A percentile compares a stretch with the other conserved stretches of the same genome.
phyloP scores from a whole-genome alignment of 2,113 vertebrate species.

The Nyctereutes procyonoides region DNA sequence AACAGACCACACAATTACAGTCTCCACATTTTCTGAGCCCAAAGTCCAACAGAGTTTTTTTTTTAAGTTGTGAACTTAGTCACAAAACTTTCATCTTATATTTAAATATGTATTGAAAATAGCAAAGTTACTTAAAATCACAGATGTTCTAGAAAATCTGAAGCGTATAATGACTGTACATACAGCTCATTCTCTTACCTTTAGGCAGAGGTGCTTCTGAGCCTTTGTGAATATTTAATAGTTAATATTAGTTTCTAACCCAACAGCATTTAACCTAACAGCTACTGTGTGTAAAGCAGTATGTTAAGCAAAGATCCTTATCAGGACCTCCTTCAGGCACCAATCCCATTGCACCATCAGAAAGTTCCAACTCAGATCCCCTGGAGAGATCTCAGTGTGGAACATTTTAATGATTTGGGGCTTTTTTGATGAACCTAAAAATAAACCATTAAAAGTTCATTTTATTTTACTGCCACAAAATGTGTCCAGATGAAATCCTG shows the following conservation, averaged over 20 bases:
- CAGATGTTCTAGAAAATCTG: background rate
- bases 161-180: background rate
- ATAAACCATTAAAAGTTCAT: background rate
- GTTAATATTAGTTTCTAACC: background rate
- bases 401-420: slow-evolving; percentile 36
- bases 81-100: slow-evolving; percentile 27
- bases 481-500: slow-evolving; percentile 9
- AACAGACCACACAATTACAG: background rate
- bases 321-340: background rate
- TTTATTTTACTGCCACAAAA: slow-evolving; percentile 41
- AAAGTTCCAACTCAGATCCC: background rate
- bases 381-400: background rate
- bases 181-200: background rate
- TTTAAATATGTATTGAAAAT: slow-evolving; percentile 35
- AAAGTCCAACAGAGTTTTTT: background rate
- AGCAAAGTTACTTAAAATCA: slow-evolving; percentile 31
- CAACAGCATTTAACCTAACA: background rate
- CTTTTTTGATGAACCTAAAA: slow-evolving; percentile 8
- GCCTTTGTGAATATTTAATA: background rate
- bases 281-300: background rate
- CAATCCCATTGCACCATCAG: background rate
- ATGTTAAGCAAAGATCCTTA: background rate
- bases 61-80: background rate
- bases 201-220: background rate
- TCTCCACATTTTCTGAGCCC: background rate